phyloP scores from a whole-genome alignment of 2,797 vertebrate genomes.

The Nothura maculosa region DNA sequence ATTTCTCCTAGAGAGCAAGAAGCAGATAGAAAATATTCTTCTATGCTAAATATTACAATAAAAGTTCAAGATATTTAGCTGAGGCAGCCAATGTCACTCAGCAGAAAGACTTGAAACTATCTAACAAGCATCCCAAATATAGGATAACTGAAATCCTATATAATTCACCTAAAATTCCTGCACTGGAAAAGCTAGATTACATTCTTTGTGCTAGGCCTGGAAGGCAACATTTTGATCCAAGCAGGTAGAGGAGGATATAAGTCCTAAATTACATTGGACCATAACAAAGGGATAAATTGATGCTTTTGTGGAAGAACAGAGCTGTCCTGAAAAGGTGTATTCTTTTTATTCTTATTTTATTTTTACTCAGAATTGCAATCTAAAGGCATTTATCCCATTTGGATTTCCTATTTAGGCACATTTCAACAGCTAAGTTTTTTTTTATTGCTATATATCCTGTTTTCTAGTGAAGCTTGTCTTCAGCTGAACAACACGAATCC shows the following conservation, averaged over 20 bases:
- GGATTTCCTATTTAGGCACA: not conserved
- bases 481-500: not conserved
- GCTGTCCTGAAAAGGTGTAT: not conserved
- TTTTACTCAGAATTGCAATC: accelerated
- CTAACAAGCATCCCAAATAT: not conserved
- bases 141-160: not conserved
- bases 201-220: not conserved
- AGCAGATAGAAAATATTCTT: not conserved
- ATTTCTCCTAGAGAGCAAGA: not conserved
- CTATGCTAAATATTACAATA: not conserved
- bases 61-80: not conserved
- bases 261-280: not conserved
- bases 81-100: not conserved
- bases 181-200: not conserved
- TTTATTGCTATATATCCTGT: not conserved
- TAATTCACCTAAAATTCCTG: not conserved
- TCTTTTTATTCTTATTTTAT: not conserved
- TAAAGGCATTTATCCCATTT: not conserved
- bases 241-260: not conserved
- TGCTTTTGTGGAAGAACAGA: not conserved
- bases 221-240: not conserved
- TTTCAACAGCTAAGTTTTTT: not conserved
- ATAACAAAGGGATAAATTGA: not conserved
- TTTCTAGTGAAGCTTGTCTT: not conserved
- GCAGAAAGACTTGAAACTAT: not conserved